Evolutionary conservation across 2,888 invertebrate genomes (phyloP).

Genomic region (Amiota communis): DNA sequence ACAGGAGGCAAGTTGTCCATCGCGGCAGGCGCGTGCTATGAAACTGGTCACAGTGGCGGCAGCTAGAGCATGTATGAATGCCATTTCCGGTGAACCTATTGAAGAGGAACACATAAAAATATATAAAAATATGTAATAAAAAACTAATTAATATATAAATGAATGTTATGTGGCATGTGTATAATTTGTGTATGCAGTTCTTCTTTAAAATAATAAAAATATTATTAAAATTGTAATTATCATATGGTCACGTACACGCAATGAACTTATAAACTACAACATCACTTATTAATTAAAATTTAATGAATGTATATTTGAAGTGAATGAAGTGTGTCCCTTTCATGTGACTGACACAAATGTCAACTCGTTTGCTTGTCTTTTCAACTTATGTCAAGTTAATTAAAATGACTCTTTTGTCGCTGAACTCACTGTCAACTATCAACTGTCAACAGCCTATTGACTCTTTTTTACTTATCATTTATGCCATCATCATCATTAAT

Average conservation of each 20-base stretch:
- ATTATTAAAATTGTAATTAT: not conserved
- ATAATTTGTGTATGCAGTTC: not conserved
- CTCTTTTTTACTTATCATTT: conserved; percentile 2
- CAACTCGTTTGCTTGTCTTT: not conserved
- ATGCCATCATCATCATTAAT: not conserved
- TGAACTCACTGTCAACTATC: not conserved
- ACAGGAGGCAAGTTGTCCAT: conserved; percentile 91
- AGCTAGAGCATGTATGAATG: conserved; percentile 91
- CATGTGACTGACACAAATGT: not conserved
- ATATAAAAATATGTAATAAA: conserved; percentile 22
- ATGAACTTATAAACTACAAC: not conserved
- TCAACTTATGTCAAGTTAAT: conserved; percentile 15
- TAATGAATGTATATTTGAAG: conserved; percentile 7
- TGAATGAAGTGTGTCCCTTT: not conserved
- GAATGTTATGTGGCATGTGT: not conserved
- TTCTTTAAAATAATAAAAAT: not conserved
- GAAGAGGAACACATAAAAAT: conserved; percentile 25
- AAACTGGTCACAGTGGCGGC: conserved; percentile 92
- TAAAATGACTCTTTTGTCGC: conserved; percentile 14
- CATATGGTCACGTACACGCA: not conserved
- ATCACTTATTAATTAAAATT: conserved; percentile 20
- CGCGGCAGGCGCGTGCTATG: conserved; percentile 91
- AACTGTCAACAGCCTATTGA: not conserved
- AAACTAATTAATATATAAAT: conserved; percentile 8
- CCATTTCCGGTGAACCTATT: conserved; percentile 88